These are phyloP conservation scores for Apodemia zela DNA, from an alignment of 2,888 invertebrate species.

Conservation along the genomic window DNA sequence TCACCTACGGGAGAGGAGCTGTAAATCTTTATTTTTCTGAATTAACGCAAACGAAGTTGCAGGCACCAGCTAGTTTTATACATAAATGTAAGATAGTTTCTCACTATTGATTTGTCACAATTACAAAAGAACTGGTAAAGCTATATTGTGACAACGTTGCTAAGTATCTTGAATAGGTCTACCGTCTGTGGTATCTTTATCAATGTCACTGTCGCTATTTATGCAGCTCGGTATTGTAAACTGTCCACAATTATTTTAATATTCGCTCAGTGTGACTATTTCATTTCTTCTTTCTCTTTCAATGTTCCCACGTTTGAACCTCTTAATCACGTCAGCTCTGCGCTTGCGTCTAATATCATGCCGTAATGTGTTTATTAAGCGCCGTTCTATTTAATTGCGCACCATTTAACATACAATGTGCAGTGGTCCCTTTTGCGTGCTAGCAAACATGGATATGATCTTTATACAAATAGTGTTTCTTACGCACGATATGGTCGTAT, in stretches of 20 bases:
- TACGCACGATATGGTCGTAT: constrained; percentile 33
- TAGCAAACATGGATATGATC: constrained; percentile 52
- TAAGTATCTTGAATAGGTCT: not conserved
- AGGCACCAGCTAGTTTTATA: no score
- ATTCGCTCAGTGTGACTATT: constrained; percentile 21
- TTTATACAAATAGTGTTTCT: constrained; percentile 41
- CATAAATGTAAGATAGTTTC: not conserved
- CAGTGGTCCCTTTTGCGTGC: constrained; percentile 59
- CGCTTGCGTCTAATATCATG: constrained; percentile 71
- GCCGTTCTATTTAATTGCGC: constrained; percentile 67
- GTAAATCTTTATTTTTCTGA: no score
- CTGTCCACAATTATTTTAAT: constrained; percentile 13
- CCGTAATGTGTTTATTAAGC: constrained; percentile 77
- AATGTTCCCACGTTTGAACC: constrained; percentile 71
- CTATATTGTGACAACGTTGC: not conserved
- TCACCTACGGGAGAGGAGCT: no score
- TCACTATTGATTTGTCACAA: not conserved
- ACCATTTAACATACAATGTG: constrained; percentile 73
- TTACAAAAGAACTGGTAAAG: not conserved
- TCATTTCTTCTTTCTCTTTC: constrained; percentile 53
- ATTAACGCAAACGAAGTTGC: no score
- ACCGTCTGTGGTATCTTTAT: constrained; percentile 2
- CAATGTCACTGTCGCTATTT: constrained; percentile 18
- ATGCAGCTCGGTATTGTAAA: constrained; percentile 17
- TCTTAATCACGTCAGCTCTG: constrained; percentile 65